A percentile compares a stretch with the other conserved stretches of the same genome.
phyloP scores from a whole-genome alignment of 2,797 vertebrate species.

The Coregonus ussuriensis region DNA sequence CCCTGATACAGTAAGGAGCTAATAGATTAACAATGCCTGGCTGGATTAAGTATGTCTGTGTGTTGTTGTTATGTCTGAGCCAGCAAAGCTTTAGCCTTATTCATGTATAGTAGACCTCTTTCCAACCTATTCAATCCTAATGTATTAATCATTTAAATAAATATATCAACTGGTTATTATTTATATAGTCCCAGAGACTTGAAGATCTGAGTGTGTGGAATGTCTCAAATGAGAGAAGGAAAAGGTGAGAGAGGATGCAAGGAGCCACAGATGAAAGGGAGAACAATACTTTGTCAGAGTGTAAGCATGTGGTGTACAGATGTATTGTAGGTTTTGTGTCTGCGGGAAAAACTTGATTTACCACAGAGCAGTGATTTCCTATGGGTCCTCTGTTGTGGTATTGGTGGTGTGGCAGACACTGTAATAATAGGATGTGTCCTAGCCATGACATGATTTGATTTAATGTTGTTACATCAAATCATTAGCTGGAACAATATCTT shows the following conservation, averaged over 20 bases:
- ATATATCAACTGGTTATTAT: background rate
- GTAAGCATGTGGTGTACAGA: no score
- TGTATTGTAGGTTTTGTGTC: background rate
- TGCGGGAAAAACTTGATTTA: background rate
- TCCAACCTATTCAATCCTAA: background rate
- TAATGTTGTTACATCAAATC: background rate
- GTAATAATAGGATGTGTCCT: background rate
- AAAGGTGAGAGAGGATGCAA: background rate
- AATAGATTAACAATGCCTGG: constrained; percentile 31
- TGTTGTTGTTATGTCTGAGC: constrained; percentile 24
- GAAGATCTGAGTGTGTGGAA: background rate
- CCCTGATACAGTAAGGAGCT: constrained; percentile 26
- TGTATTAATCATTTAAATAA: background rate
- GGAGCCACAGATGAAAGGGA: no score
- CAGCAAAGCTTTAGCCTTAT: constrained; percentile 10
- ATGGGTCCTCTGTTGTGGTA: background rate
- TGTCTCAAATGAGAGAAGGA: background rate
- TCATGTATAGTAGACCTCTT: no score
- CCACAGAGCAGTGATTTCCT: background rate
- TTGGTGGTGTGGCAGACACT: background rate
- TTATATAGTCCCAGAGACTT: background rate
- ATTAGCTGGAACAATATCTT: background rate
- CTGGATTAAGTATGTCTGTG: constrained; percentile 21
- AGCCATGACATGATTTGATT: background rate
- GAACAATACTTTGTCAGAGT: no score